These are phyloP conservation scores for Limnodromus scolopaceus DNA, from an alignment of 2,797 vertebrate species.

Conservation along the genomic window DNA sequence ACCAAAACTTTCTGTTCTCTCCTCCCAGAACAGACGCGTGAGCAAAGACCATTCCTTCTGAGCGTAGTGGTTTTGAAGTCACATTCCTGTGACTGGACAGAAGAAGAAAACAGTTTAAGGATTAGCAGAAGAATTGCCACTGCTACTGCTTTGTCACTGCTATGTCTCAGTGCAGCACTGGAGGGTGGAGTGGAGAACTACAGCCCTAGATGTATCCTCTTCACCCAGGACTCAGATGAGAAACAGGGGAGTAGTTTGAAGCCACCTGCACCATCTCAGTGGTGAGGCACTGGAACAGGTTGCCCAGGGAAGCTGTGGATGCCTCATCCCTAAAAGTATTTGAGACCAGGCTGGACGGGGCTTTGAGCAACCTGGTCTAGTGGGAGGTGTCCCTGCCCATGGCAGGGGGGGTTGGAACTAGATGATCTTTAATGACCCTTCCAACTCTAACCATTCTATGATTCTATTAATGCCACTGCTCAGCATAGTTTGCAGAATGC, in stretches of 20 bases:
- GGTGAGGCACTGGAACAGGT: neutral
- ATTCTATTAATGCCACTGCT: neutral
- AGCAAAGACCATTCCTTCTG: conserved; percentile 31
- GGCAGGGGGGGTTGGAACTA: neutral
- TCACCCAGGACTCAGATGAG: neutral
- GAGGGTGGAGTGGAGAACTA: neutral
- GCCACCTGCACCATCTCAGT: neutral
- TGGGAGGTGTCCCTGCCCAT: neutral
- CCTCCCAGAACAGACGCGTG: neutral
- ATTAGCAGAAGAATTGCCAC: neutral
- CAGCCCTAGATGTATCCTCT: neutral
- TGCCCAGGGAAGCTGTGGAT: neutral
- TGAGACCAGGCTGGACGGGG: neutral
- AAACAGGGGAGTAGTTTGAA: neutral
- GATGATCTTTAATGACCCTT: neutral
- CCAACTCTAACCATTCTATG: neutral
- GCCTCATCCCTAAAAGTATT: neutral
- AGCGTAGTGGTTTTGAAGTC: conserved; percentile 79
- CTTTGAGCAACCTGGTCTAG: neutral
- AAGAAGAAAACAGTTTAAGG: neutral
- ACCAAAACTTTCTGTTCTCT: neutral
- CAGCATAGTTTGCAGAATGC: neutral
- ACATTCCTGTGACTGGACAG: conserved; percentile 46
- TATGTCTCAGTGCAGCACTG: neutral
- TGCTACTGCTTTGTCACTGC: neutral